Base-by-base conservation (phyloP, 1,140 invertebrate species). In the Trichonephila clavipes region DNA sequence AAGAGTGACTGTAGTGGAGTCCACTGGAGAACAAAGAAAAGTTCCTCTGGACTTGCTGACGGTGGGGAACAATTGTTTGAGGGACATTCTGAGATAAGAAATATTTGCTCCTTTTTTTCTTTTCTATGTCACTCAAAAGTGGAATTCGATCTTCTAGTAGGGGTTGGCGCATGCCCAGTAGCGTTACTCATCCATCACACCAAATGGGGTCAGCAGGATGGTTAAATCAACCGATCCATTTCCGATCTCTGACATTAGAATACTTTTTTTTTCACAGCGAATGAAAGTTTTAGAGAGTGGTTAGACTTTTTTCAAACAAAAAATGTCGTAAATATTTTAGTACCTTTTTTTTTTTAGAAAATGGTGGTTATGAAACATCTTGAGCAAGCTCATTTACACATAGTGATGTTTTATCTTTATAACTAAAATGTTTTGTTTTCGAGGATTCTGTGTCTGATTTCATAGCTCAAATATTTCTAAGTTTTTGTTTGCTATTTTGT, bases 231-330 rank as follows among this genome's bases (percentile, higher is more conserved):
- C 24, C 69, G 69, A 77, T 77, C 69, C 69, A 77, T 77, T 34
- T 77, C 69, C 28, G 69, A 77, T 77, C 69, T 77, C 28, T 77
- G 69, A 77, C 69, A 77, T 77, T 77, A 77, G 28, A 77, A 77
- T 77, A 77, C 34, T 77, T 77, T 77, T 77, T 16, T 77, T 77
- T 77, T 18, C 7, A 12, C 2, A 34, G 14, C 24, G 69, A 34
- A 16, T 34, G 28, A 34, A 77, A 40, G 69, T 77, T 77, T 77
- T 69, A 2, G 66, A 2, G 66, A 69, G 24, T 69, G 24, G 28
- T 77, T 34, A 2, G 18, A 2, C 10, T 28, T 40, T 28, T 7
- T 77, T 40, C 5, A 7, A 51, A 51, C 18, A 7, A 7, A 51
- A 51, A 51, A 51, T 10, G 5, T 51, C 8, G 10, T 5, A 51